Conservation (phyloP, 2,888 invertebrate genomes). For the Diaprepes abbreviatus region DNA sequence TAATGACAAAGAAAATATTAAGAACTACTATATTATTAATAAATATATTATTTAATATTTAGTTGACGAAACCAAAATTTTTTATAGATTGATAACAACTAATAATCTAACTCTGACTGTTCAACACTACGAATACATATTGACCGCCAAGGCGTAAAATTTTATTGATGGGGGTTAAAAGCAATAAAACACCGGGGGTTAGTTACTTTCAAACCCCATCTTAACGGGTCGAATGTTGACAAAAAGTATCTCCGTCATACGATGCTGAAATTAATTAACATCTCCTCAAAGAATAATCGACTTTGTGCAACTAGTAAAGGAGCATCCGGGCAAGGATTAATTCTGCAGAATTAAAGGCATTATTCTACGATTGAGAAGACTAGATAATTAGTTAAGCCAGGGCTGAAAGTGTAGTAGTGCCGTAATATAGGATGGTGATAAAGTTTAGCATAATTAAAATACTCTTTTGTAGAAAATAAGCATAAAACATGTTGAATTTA, state of each 20-base stretch:
- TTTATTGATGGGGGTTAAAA: conserved; percentile 33
- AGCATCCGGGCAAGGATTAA: conserved; percentile 43
- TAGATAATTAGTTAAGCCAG: conserved; percentile 8
- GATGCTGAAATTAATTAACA: conserved; percentile 44
- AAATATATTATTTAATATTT: too few species aligned
- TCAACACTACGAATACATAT: neutral
- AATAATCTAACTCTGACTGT: neutral
- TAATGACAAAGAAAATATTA: too few species aligned
- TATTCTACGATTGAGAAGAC: conserved; percentile 11
- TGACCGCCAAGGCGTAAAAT: conserved; percentile 30
- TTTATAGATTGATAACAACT: too few species aligned
- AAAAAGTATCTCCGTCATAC: conserved; percentile 37
- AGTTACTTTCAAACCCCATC: conserved; percentile 42
- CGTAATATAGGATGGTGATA: neutral
- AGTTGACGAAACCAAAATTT: too few species aligned
- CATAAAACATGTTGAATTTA: too few species aligned
- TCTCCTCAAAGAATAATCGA: conserved; percentile 46
- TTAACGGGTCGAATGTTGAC: conserved; percentile 40
- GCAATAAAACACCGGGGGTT: conserved; percentile 41
- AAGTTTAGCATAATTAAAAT: too few species aligned
- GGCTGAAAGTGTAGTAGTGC: neutral
- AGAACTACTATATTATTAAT: too few species aligned
- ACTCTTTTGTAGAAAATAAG: too few species aligned
- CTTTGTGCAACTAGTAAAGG: conserved; percentile 41
- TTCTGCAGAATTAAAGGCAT: conserved; percentile 26